phyloP scores from a whole-genome alignment of 2,113 vertebrate genomes.

The Onychorhynchus coronatus region DNA sequence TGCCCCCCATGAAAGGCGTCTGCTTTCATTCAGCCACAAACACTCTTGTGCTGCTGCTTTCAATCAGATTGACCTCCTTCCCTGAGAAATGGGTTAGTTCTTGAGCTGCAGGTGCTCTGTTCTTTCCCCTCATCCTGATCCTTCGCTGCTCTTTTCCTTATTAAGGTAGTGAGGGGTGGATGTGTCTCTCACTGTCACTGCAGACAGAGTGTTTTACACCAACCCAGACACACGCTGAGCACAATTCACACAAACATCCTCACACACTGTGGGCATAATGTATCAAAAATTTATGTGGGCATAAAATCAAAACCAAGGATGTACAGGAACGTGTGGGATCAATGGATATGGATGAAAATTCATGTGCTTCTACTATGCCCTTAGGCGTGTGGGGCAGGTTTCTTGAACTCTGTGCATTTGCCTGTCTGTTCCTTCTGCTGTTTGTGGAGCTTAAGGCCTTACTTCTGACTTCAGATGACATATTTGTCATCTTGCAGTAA shows the following conservation, averaged over 20 bases:
- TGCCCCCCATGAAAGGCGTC: background rate
- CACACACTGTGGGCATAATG: background rate
- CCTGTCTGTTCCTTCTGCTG: background rate
- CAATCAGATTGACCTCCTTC: background rate
- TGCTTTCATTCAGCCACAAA: background rate
- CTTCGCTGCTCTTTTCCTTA: background rate
- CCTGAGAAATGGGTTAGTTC: background rate
- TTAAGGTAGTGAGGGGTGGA: background rate
- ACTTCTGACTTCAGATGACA: background rate
- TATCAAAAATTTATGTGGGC: no score
- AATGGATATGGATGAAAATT: background rate
- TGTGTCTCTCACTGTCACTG: background rate
- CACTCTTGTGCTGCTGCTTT: background rate
- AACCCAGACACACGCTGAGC: background rate
- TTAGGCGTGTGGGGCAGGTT: background rate
- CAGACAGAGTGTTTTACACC: background rate
- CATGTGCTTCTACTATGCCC: background rate
- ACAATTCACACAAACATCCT: background rate
- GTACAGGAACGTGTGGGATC: fast-evolving
- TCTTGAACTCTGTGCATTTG: background rate
- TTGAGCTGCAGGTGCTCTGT: background rate
- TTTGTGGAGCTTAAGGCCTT: background rate
- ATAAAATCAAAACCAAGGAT: background rate
- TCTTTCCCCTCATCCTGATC: background rate
- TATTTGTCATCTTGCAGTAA: background rate